A percentile compares a stretch with the other conserved stretches of the same genome.
These are phyloP conservation scores for Brevimyrus niger DNA, from an alignment of 2,113 vertebrate species.

Conservation along the genomic window DNA sequence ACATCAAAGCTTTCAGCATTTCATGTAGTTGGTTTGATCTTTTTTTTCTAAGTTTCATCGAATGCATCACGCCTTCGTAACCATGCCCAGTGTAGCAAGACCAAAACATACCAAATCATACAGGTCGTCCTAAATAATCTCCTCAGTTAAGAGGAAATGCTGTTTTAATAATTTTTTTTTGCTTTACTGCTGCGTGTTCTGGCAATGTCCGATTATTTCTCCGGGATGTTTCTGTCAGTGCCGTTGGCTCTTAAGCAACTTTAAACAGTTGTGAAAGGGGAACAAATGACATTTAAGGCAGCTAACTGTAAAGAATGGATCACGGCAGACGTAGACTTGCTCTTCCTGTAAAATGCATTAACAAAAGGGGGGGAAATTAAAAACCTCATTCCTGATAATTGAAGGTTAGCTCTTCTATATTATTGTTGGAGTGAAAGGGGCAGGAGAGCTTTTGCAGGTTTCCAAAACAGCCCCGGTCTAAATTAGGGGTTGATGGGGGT, in stretches of 20 bases:
- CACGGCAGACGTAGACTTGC: neutral
- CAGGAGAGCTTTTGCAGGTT: neutral
- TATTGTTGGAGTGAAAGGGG: neutral
- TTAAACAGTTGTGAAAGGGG: neutral
- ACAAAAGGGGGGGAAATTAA: neutral
- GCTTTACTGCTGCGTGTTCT: neutral
- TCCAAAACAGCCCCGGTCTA: conserved; percentile 9
- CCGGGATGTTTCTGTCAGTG: neutral
- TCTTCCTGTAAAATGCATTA: neutral
- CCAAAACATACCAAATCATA: neutral
- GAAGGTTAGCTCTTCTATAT: conserved; percentile 2
- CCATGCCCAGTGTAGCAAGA: neutral
- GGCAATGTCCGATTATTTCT: neutral
- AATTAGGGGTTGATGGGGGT: neutral
- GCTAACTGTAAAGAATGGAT: neutral
- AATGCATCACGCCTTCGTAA: neutral
- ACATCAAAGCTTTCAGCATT: neutral
- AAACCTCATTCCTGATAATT: conserved; percentile 11
- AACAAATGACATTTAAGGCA: neutral
- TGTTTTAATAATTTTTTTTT: neutral
- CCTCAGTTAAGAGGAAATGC: neutral
- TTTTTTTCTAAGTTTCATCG: neutral
- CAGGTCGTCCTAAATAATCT: neutral
- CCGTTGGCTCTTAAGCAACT: neutral
- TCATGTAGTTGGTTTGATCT: neutral